Base-by-base conservation (phyloP, 1,140 invertebrate species). In the Trissolcus basalis region DNA sequence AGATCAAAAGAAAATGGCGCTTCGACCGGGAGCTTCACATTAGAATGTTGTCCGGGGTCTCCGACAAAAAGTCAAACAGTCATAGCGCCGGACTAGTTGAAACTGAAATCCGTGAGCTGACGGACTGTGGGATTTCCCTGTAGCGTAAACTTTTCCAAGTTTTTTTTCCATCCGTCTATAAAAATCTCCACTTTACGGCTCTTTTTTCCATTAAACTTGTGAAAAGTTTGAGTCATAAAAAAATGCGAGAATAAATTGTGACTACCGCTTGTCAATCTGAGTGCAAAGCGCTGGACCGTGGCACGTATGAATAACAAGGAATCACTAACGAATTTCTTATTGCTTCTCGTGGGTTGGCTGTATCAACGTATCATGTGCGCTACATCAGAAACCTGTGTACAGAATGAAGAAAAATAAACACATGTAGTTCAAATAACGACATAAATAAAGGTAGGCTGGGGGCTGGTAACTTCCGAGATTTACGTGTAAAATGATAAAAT, bases 151-250 rank as follows among this genome's bases (percentile, higher is more conserved):
- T 73, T 27, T 67, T 67, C 50, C 75, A 69, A 79, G 58, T 69
- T 79, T 77, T 79, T 77, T 79, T 70, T 79, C 65, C 65, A 49
- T 60, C 67, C 59, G 64, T 6, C 19, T 27, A 27, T 48, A 68
- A 74, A 77, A 77, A 60, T 70, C 67, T 51, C 19, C 51, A 63
- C 63, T 73, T 73, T 78, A 73, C 76, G 55, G 50, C n/a, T 71
- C 63, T 56, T 70, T 74, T 64, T 74, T 69, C 50, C 27, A 36
- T 35, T 45, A 41, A 67, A 71, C 50, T 71, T 51, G 54, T 69
- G 71, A 74, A 80, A 73, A 77, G 51, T 74, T 80, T 68, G 71
- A 72, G 68, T 68, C 63, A 76, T 68, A 39, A n/a, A 39, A 39
- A 39, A 11, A 39, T 48, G 47, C 67, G 56, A 61, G 74, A 54